Evolutionary conservation across 2,113 vertebrate species (phyloP).

Genomic region (Psilopogon haemacephalus): DNA sequence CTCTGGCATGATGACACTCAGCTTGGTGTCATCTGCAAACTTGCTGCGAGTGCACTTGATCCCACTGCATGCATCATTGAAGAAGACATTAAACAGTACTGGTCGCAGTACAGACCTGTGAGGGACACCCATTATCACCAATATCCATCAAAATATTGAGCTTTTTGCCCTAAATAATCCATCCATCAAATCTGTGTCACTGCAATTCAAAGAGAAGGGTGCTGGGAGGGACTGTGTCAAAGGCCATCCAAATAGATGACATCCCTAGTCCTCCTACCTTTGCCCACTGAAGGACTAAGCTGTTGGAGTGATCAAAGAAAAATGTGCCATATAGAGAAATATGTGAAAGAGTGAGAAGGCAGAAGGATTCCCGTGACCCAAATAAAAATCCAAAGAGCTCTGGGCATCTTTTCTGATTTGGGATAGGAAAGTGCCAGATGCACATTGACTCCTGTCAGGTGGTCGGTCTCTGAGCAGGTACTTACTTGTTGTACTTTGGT

Average conservation of each 20-base stretch:
- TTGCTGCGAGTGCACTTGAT: not conserved
- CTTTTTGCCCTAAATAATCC: fast-evolving
- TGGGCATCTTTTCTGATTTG: not conserved
- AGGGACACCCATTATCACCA: not conserved
- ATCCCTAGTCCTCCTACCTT: not conserved
- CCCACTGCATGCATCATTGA: not conserved
- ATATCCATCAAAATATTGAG: not conserved
- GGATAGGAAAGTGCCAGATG: not conserved
- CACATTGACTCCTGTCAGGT: not conserved
- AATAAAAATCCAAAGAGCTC: not conserved
- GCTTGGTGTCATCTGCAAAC: not conserved
- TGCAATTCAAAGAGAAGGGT: no score
- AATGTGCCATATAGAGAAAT: not conserved
- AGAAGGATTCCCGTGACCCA: not conserved
- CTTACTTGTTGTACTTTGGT: not conserved
- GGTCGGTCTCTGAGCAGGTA: not conserved
- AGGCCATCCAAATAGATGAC: no score
- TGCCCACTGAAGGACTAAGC: not conserved
- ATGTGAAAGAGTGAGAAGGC: not conserved
- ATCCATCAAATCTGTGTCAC: no score
- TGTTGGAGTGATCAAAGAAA: not conserved
- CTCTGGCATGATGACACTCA: not conserved
- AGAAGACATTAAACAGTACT: not conserved
- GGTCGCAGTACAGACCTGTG: not conserved
- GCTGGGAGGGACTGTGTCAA: no score